Percentiles rank a stretch among this genome's conserved stretches.
Evolutionary conservation across 2,888 invertebrate species (phyloP).

Genomic region (Hypomecis atomaria): DNA sequence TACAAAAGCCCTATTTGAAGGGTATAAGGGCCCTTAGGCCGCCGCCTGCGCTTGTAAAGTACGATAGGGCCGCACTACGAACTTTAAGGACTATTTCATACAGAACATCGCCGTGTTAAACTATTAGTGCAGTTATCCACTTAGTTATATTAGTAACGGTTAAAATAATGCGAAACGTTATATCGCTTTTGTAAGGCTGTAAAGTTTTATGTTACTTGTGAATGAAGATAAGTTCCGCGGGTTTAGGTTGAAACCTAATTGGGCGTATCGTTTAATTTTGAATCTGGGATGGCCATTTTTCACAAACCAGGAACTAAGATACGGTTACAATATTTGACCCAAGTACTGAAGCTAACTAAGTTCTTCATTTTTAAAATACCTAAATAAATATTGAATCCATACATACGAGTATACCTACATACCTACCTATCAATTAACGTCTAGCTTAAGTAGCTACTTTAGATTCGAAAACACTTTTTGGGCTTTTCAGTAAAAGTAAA

Average conservation of each 20-base stretch:
- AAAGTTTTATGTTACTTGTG: constrained; percentile 25
- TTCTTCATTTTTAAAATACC: too few species aligned
- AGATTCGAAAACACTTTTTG: too few species aligned
- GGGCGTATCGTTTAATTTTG: background rate
- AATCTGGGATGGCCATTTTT: too few species aligned
- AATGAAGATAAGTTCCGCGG: constrained; percentile 14
- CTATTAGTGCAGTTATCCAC: constrained; percentile 54
- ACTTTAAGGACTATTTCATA: constrained; percentile 60
- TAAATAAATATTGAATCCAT: too few species aligned
- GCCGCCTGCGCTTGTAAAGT: constrained; percentile 74
- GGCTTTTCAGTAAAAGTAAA: too few species aligned
- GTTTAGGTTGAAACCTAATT: constrained; percentile 12
- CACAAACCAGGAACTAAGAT: too few species aligned
- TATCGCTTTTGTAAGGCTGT: constrained; percentile 14
- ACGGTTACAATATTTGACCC: too few species aligned
- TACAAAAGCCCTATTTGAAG: constrained; percentile 75
- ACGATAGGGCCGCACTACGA: constrained; percentile 63
- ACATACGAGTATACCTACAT: too few species aligned
- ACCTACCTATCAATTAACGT: too few species aligned
- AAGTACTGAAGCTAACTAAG: too few species aligned
- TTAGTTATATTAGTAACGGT: constrained; percentile 56
- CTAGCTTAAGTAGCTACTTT: too few species aligned
- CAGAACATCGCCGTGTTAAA: constrained; percentile 63
- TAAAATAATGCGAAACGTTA: constrained; percentile 32
- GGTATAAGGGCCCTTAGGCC: constrained; percentile 78